A percentile compares a stretch with the other conserved stretches of the same genome.
Conservation (phyloP, 2,888 invertebrate species). For the Ceriagrion tenellum region DNA sequence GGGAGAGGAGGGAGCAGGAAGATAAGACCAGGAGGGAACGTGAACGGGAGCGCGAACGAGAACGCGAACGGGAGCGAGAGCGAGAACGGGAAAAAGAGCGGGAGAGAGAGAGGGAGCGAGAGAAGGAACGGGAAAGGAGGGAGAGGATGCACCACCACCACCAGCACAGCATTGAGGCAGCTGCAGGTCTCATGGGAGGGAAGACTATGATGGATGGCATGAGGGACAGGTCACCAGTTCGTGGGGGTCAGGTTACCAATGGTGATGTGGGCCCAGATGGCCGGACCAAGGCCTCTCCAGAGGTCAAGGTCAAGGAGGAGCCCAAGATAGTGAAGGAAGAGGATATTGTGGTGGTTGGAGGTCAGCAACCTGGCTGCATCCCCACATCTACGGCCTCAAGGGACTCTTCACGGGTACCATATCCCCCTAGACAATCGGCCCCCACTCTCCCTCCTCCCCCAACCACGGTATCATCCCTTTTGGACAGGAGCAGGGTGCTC, state of each 20-base stretch:
- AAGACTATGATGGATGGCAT: slow-evolving; percentile 45
- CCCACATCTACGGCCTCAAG: neutral
- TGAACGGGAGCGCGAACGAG: slow-evolving; percentile 70
- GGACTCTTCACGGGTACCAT: slow-evolving; percentile 20
- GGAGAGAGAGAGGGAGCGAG: slow-evolving; percentile 77
- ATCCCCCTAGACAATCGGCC: slow-evolving; percentile 32
- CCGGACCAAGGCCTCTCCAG: slow-evolving; percentile 37
- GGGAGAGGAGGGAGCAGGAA: slow-evolving; percentile 76
- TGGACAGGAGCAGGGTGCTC: slow-evolving; percentile 63
- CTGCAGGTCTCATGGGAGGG: slow-evolving; percentile 53
- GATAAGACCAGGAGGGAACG: slow-evolving; percentile 79
- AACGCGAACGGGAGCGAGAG: slow-evolving; percentile 69
- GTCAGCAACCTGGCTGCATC: neutral
- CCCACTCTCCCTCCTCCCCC: slow-evolving; percentile 47
- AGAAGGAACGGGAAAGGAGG: slow-evolving; percentile 78
- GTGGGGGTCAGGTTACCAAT: slow-evolving; percentile 45
- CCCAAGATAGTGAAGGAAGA: slow-evolving; percentile 43
- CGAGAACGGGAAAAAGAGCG: slow-evolving; percentile 72
- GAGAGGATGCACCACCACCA: slow-evolving; percentile 81
- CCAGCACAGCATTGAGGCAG: slow-evolving; percentile 59
- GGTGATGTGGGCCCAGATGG: slow-evolving; percentile 58
- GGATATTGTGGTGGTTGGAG: slow-evolving; percentile 48
- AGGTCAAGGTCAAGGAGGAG: slow-evolving; percentile 61
- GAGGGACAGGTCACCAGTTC: slow-evolving; percentile 51
- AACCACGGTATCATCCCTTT: slow-evolving; percentile 40